phyloP scores from a whole-genome alignment of 1,140 invertebrate species.

The Tetraneura akinire region DNA sequence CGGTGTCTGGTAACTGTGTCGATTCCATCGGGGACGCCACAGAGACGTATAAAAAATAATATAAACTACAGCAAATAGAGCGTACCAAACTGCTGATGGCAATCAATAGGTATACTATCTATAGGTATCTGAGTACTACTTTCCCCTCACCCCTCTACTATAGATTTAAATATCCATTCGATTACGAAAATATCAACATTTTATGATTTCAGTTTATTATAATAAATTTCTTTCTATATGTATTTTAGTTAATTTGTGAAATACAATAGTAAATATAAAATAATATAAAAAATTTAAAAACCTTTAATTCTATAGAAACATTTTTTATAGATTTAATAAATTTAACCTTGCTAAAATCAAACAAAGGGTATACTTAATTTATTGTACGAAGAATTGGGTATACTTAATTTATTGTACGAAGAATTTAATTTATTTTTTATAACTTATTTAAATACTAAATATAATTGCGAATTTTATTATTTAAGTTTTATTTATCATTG shows the following conservation, averaged over 20 bases:
- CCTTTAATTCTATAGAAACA: no score
- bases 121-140: slow-evolving; percentile 44
- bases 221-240: neutral
- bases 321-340: no score
- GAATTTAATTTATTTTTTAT: no score
- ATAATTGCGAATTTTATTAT: neutral
- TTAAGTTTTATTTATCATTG: slow-evolving; percentile 29
- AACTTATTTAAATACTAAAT: neutral
- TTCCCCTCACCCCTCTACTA: slow-evolving; percentile 27
- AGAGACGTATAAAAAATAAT: slow-evolving; percentile 28
- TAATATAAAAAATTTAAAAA: no score
- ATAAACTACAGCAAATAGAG: slow-evolving; percentile 40
- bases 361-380: no score
- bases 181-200: neutral
- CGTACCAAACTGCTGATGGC: slow-evolving; percentile 28
- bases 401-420: no score
- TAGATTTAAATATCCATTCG: neutral
- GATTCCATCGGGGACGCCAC: slow-evolving; percentile 19
- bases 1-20: slow-evolving; percentile 51
- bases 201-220: slow-evolving; percentile 16
- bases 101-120: slow-evolving; percentile 40
- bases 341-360: neutral
- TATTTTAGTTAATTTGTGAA: no score
- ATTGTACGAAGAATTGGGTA: no score
- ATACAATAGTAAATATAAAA: no score